Conservation (phyloP, 2,797 vertebrate species). For the Anguilla obscura region DNA sequence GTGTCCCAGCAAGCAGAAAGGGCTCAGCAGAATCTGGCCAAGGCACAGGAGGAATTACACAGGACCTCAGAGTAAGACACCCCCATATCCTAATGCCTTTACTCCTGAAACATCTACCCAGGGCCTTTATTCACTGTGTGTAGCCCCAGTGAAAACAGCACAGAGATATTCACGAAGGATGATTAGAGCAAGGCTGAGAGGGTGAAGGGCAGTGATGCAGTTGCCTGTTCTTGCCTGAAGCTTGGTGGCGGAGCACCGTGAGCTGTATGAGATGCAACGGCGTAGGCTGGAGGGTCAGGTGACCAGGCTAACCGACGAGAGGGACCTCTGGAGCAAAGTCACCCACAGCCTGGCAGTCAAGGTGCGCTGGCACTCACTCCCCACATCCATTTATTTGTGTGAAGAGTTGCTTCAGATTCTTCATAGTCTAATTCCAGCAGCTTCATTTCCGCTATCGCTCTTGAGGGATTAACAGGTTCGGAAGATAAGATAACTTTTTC, state of each 20-base stretch:
- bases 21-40: conserved; percentile 70
- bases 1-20: conserved; percentile 73
- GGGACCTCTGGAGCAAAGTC: conserved; percentile 77
- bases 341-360: conserved; percentile 78
- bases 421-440: background rate
- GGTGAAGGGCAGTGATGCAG: background rate
- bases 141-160: background rate
- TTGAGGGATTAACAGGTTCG: background rate
- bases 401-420: background rate
- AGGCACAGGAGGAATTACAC: conserved; percentile 69
- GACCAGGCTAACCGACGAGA: conserved; percentile 73
- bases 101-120: background rate
- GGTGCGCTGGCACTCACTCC: conserved; percentile 58
- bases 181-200: background rate
- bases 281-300: conserved; percentile 75
- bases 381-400: background rate
- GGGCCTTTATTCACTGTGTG: background rate
- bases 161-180: background rate
- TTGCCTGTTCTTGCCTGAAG: conserved; percentile 55
- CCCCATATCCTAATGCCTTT: background rate
- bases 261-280: conserved; percentile 82
- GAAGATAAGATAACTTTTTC: background rate
- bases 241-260: conserved; percentile 79
- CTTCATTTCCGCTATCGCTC: background rate
- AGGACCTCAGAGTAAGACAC: conserved; percentile 76